Conservation (phyloP, 1,140 invertebrate species). For the Pogonomyrmex californicus region DNA sequence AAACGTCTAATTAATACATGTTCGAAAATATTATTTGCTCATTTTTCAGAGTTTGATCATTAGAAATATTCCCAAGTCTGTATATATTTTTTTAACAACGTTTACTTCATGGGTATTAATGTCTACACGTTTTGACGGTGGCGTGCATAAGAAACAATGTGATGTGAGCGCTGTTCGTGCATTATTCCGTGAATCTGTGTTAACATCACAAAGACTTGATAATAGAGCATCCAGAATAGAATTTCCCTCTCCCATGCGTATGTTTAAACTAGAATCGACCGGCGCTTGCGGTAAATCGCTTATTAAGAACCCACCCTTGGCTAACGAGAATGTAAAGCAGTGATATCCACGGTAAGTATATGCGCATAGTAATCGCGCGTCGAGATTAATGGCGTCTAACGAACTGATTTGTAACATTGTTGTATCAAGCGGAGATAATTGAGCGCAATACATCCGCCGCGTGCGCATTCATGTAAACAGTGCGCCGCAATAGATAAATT, state of each 20-base stretch:
- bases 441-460: slow-evolving; percentile 47
- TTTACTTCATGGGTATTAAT: slow-evolving; percentile 31
- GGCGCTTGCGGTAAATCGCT: slow-evolving; percentile 32
- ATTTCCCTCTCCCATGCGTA: background rate
- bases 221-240: background rate
- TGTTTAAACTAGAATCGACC: background rate
- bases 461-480: slow-evolving; percentile 49
- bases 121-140: slow-evolving; percentile 36
- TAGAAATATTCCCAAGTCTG: background rate
- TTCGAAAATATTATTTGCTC: background rate
- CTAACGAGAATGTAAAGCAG: slow-evolving; percentile 57
- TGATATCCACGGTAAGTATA: slow-evolving; percentile 53
- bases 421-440: slow-evolving; percentile 60
- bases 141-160: slow-evolving; percentile 26
- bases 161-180: background rate
- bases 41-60: background rate
- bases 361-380: slow-evolving; percentile 50
- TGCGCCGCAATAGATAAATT: slow-evolving; percentile 58
- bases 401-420: slow-evolving; percentile 66
- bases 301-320: slow-evolving; percentile 44
- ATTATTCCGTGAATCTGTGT: slow-evolving; percentile 31
- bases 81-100: background rate
- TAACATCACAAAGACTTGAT: slow-evolving; percentile 45
- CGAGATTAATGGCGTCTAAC: slow-evolving; percentile 58
- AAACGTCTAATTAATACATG: background rate